These are phyloP conservation scores for Heliconius hewitsoni DNA, from an alignment of 1,140 invertebrate genomes.

Conservation along the genomic window DNA sequence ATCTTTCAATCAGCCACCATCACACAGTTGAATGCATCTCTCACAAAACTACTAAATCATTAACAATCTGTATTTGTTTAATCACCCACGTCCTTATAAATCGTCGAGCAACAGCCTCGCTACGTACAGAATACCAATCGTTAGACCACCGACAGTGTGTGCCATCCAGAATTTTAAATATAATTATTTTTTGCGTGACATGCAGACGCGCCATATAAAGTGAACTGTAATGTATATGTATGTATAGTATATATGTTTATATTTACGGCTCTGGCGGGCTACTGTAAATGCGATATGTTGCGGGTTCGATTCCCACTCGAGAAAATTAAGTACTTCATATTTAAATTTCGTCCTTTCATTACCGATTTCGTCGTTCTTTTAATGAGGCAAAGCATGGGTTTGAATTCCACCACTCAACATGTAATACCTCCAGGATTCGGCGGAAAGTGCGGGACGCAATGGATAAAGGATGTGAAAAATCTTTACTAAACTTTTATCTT, in stretches of 20 bases:
- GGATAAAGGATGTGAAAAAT: too few species aligned
- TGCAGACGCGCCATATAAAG: slow-evolving; percentile 21
- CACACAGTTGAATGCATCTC: slow-evolving; percentile 4
- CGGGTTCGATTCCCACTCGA: too few species aligned
- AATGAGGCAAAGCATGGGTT: too few species aligned
- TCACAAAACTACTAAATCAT: slow-evolving; percentile 41
- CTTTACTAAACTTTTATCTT: too few species aligned
- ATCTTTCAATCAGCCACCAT: background rate
- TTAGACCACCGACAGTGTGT: slow-evolving; percentile 57
- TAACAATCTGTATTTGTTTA: slow-evolving; percentile 53
- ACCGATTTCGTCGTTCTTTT: too few species aligned
- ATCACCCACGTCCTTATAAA: slow-evolving; percentile 47
- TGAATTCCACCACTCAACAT: too few species aligned
- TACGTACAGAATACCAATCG: slow-evolving; percentile 53
- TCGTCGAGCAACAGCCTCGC: slow-evolving; percentile 43
- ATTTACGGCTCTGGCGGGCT: background rate
- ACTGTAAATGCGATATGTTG: too few species aligned
- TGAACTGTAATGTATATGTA: background rate
- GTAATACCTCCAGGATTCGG: too few species aligned
- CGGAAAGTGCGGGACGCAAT: too few species aligned
- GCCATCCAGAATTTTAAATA: slow-evolving; percentile 53
- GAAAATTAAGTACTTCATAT: too few species aligned
- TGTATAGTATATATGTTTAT: background rate
- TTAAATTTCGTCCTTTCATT: too few species aligned
- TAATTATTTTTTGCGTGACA: slow-evolving; percentile 44